phyloP scores from a whole-genome alignment of 2,888 invertebrate genomes.

The Cosmia trapezina region DNA sequence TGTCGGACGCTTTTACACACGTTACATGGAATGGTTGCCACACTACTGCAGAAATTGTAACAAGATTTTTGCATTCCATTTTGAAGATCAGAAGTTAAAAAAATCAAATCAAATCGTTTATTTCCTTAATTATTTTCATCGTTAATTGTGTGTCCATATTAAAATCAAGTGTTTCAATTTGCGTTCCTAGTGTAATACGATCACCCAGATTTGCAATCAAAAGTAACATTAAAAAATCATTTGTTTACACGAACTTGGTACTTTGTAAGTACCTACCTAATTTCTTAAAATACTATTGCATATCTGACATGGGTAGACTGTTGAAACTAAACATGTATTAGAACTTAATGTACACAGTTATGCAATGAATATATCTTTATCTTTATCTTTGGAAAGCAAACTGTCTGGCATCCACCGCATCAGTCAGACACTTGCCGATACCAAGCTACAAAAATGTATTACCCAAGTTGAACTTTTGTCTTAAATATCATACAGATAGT shows the following conservation, averaged over 20 bases:
- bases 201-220: not conserved
- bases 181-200: not conserved
- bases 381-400: no score
- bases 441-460: not conserved
- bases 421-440: not conserved
- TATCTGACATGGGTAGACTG: no score
- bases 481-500: not conserved
- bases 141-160: not conserved
- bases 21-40: constrained; percentile 20
- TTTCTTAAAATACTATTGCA: no score
- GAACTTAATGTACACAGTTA: no score
- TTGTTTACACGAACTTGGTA: not conserved
- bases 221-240: not conserved
- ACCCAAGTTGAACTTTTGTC: not conserved
- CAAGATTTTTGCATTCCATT: not conserved
- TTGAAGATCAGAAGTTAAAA: not conserved
- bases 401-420: not conserved
- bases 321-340: no score
- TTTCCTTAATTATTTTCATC: not conserved
- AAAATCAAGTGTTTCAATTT: not conserved
- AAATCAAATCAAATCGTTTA: no score
- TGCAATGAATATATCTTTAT: no score
- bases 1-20: constrained; percentile 18
- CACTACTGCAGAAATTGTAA: not conserved
- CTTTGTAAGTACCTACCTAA: no score